Evolutionary conservation across 2,888 invertebrate genomes (phyloP).

Genomic region (Xestoiulus laeticollis): DNA sequence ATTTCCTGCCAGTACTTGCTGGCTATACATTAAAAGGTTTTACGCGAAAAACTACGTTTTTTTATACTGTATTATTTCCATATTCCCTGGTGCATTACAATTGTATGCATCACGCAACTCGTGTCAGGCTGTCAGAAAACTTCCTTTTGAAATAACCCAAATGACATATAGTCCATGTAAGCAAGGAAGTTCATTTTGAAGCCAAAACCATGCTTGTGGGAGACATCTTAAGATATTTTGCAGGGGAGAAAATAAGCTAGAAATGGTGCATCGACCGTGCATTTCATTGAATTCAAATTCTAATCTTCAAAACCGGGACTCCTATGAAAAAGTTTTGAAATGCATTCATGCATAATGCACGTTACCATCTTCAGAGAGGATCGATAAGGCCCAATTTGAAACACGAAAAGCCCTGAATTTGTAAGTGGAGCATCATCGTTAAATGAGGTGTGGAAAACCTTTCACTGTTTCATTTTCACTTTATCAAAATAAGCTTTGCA

Average conservation of each 20-base stretch:
- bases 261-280: not conserved
- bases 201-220: not conserved
- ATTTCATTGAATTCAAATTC: not conserved
- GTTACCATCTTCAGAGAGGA: not conserved
- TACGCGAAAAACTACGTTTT: no score
- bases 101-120: not conserved
- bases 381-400: not conserved
- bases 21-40: no score
- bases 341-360: not conserved
- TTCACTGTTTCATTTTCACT: slow-evolving; percentile 6
- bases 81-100: not conserved
- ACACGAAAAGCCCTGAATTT: not conserved
- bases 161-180: not conserved
- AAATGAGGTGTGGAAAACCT: slow-evolving; percentile 16
- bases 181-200: not conserved
- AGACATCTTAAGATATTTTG: not conserved
- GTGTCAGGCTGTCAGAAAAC: not conserved
- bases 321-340: not conserved
- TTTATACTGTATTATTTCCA: no score
- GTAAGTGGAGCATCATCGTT: slow-evolving; percentile 2
- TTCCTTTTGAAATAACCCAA: not conserved
- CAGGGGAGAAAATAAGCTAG: not conserved
- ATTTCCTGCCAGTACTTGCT: no score
- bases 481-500: slow-evolving; percentile 16
- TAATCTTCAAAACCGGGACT: not conserved